Conservation (phyloP, 2,888 invertebrate species). For the Glyphotaelius pellucidus region DNA sequence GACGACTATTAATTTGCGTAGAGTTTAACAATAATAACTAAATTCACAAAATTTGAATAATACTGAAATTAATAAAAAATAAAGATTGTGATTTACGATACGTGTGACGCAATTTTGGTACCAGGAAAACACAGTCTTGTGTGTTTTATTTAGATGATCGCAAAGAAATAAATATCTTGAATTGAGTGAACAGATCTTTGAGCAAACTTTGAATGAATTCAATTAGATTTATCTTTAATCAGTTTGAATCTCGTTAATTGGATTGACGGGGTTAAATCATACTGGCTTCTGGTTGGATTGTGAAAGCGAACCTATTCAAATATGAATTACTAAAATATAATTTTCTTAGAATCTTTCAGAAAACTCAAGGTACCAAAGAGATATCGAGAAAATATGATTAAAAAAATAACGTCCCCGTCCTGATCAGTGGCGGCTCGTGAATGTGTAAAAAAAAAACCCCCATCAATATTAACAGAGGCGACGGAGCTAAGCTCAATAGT, state of each 20-base stretch:
- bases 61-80: background rate
- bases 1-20: background rate
- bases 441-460: too few species aligned
- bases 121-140: background rate
- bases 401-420: too few species aligned
- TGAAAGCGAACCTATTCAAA: too few species aligned
- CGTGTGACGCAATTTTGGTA: background rate
- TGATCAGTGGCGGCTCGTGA: too few species aligned
- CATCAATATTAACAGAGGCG: too few species aligned
- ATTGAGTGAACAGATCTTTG: background rate
- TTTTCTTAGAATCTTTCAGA: too few species aligned
- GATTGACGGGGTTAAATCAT: background rate
- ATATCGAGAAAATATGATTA: too few species aligned
- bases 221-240: background rate
- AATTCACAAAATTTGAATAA: background rate
- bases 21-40: too few species aligned
- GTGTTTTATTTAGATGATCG: background rate
- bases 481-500: too few species aligned
- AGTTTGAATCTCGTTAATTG: background rate
- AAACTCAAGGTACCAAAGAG: too few species aligned
- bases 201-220: background rate
- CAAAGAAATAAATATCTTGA: background rate
- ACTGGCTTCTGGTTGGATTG: background rate
- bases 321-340: too few species aligned
- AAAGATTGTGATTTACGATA: background rate